Conservation (phyloP, 2,113 vertebrate species). For the Delphinus delphis region DNA sequence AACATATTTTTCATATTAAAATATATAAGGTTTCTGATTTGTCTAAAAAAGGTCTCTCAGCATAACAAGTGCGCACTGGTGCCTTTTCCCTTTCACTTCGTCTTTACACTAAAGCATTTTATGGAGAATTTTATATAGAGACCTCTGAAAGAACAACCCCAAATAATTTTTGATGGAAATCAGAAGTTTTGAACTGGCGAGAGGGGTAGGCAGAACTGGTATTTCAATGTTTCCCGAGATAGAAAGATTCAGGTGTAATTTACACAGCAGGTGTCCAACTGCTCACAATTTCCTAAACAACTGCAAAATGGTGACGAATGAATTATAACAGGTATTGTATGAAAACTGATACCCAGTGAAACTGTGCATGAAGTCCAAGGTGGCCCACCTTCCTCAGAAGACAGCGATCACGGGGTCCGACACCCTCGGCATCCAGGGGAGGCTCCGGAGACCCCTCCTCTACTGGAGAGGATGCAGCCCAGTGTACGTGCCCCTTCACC, state of each 20-base stretch:
- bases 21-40: background rate
- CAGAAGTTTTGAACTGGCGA: background rate
- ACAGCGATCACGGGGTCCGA: background rate
- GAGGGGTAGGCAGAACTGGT: background rate
- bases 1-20: background rate
- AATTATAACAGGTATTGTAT: background rate
- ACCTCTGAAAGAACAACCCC: background rate
- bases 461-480: background rate
- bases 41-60: background rate
- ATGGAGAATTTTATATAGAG: background rate
- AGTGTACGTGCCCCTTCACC: background rate
- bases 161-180: slow-evolving; percentile 42
- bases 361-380: background rate
- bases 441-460: background rate
- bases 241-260: slow-evolving; percentile 29
- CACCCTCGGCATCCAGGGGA: background rate
- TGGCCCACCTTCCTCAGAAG: background rate
- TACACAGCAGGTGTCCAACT: slow-evolving; percentile 6
- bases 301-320: slow-evolving; percentile 24
- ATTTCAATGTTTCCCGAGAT: slow-evolving; percentile 55
- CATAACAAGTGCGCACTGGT: background rate
- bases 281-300: background rate
- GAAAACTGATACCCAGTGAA: background rate
- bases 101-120: slow-evolving; percentile 44
- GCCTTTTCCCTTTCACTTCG: background rate